Conservation (phyloP, 2,113 vertebrate genomes). For the Mormoops blainvillei region DNA sequence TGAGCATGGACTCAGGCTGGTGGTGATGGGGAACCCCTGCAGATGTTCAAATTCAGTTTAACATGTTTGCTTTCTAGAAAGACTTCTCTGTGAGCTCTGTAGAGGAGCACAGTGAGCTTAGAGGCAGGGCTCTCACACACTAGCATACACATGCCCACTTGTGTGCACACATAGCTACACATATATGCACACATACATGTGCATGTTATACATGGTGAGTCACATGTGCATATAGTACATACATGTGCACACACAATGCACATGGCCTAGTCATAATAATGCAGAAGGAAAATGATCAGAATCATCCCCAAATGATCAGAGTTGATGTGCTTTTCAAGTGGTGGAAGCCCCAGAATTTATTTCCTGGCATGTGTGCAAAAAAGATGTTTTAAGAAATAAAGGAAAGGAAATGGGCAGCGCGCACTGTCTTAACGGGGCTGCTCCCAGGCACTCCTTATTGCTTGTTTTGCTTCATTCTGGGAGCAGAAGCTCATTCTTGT, state of each 20-base stretch:
- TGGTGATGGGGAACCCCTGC: rapidly evolving
- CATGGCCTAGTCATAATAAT: rapidly evolving
- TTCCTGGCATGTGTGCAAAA: rapidly evolving
- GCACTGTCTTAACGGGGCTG: rapidly evolving
- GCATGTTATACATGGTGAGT: neutral
- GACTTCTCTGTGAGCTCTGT: no score
- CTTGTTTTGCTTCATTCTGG: rapidly evolving
- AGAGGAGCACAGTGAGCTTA: rapidly evolving
- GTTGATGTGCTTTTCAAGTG: neutral
- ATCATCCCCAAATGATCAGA: neutral
- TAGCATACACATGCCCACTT: rapidly evolving
- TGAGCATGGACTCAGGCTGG: rapidly evolving
- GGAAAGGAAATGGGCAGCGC: rapidly evolving
- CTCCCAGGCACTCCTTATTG: rapidly evolving
- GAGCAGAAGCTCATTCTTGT: no score
- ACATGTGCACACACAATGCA: rapidly evolving
- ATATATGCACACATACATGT: no score
- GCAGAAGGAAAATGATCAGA: rapidly evolving
- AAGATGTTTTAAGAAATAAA: neutral
- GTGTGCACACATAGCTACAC: rapidly evolving
- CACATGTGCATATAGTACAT: rapidly evolving
- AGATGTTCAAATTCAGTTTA: rapidly evolving
- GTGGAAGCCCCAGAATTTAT: neutral
- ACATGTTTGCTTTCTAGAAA: rapidly evolving
- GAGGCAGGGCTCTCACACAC: neutral